Percentiles rank a stretch among this genome's conserved stretches.
phyloP scores from a whole-genome alignment of 2,113 vertebrate genomes.

The Malurus cyaneus region DNA sequence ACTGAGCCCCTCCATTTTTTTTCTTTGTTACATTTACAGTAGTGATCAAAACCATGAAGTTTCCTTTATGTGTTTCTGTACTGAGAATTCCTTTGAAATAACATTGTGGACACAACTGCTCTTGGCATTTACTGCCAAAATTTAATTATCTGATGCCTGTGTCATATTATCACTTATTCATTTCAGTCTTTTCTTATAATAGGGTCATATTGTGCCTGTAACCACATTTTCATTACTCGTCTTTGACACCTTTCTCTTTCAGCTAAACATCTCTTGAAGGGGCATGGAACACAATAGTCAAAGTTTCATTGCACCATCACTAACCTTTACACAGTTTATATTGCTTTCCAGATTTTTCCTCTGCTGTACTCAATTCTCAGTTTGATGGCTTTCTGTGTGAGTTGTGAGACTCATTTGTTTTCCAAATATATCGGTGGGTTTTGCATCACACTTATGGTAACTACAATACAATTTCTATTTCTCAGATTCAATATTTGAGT shows the following conservation, averaged over 20 bases:
- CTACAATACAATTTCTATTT: not conserved
- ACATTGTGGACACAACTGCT: not conserved
- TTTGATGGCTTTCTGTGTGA: not conserved
- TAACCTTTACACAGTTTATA: not conserved
- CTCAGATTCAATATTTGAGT: not conserved
- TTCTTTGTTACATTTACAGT: constrained; percentile 22
- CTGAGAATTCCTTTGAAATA: constrained; percentile 6
- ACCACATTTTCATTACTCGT: constrained; percentile 8
- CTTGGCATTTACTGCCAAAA: not conserved
- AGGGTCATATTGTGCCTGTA: not conserved
- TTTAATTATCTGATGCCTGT: constrained; percentile 27
- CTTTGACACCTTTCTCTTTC: constrained; percentile 47
- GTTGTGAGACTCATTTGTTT: not conserved
- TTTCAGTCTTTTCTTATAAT: constrained; percentile 2
- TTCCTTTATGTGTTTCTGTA: constrained; percentile 21
- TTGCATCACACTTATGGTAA: not conserved
- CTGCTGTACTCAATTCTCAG: not conserved
- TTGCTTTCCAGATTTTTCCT: not conserved
- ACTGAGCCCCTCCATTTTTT: not conserved
- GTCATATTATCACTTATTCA: constrained; percentile 25
- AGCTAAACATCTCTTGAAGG: not conserved
- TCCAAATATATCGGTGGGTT: not conserved
- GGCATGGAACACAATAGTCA: not conserved
- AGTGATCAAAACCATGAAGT: constrained; percentile 2
- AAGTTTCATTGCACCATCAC: not conserved